These are phyloP conservation scores for Phrixothrix hirtus DNA, from an alignment of 2,888 invertebrate genomes.

Conservation along the genomic window DNA sequence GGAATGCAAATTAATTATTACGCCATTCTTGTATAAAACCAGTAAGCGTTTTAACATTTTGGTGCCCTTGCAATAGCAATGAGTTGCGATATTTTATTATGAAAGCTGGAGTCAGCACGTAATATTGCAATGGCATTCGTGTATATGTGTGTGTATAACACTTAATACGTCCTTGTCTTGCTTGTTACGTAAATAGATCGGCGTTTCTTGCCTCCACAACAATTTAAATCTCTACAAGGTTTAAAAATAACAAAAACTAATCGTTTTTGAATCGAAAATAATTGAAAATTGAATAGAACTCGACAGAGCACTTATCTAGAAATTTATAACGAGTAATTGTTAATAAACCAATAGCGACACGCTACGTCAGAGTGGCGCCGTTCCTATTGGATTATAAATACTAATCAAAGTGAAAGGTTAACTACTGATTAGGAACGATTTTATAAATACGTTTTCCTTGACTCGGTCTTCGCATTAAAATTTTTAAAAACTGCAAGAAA, in stretches of 20 bases:
- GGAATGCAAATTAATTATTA: slow-evolving; percentile 11
- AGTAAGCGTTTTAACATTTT: slow-evolving; percentile 20
- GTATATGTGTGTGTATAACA: slow-evolving; percentile 9
- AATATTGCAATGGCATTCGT: slow-evolving; percentile 12
- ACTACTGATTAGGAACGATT: background rate
- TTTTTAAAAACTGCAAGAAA: background rate
- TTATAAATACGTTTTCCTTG: no score
- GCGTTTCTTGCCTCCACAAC: slow-evolving; percentile 17
- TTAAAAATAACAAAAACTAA: no score
- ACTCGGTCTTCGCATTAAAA: background rate
- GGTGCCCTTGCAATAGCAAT: slow-evolving; percentile 18
- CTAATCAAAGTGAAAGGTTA: background rate
- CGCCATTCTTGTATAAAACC: slow-evolving; percentile 7
- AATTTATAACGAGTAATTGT: background rate
- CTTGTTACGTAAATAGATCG: slow-evolving; percentile 11
- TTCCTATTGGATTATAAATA: background rate
- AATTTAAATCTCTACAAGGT: slow-evolving; percentile 23
- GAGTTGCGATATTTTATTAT: slow-evolving; percentile 20
- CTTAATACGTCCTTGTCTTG: slow-evolving; percentile 20
- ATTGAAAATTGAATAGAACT: background rate
- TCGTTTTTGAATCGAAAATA: background rate
- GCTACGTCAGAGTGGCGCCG: background rate
- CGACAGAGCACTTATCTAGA: background rate
- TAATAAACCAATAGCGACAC: background rate
- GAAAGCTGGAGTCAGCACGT: slow-evolving; percentile 20